Evolutionary conservation across 2,113 vertebrate genomes (phyloP).

Genomic region (Barbus barbus): DNA sequence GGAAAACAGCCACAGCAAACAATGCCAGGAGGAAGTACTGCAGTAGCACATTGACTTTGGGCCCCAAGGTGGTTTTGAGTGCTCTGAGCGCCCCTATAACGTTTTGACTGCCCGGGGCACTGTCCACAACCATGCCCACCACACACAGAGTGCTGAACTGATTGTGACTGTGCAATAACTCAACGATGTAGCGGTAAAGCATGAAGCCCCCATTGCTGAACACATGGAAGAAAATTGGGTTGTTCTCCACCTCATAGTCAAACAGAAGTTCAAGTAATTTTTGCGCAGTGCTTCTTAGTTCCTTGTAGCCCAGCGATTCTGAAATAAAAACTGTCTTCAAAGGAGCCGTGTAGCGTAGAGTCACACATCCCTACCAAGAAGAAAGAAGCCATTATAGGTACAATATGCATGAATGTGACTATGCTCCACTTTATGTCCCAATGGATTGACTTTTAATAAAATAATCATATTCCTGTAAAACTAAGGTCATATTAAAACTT

Average conservation of each 20-base stretch:
- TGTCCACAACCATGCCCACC: slow-evolving; percentile 88
- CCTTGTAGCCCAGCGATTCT: slow-evolving; percentile 87
- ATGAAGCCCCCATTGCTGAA: slow-evolving; percentile 96
- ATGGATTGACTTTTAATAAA: not conserved
- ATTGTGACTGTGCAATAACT: slow-evolving; percentile 77
- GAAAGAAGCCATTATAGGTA: not conserved
- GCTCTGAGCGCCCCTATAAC: slow-evolving; percentile 83
- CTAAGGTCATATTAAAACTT: not conserved
- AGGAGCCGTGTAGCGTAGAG: slow-evolving; percentile 89
- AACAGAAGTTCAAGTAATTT: slow-evolving; percentile 89
- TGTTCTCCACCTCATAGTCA: slow-evolving; percentile 86
- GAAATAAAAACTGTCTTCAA: slow-evolving; percentile 90
- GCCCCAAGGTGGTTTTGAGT: slow-evolving; percentile 75
- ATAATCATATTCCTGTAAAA: not conserved
- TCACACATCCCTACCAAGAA: slow-evolving; percentile 84
- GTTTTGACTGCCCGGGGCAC: slow-evolving; percentile 86
- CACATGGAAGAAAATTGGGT: slow-evolving; percentile 88
- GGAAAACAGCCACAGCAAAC: slow-evolving; percentile 70
- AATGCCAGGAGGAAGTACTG: slow-evolving; percentile 77
- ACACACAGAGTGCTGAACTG: slow-evolving; percentile 81
- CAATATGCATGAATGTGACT: not conserved
- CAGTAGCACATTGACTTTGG: slow-evolving; percentile 71
- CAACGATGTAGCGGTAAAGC: slow-evolving; percentile 91
- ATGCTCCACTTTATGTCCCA: not conserved
- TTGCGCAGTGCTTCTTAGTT: slow-evolving; percentile 81